phyloP scores from a whole-genome alignment of 2,888 invertebrate genomes.

The Eupithecia inturbata region DNA sequence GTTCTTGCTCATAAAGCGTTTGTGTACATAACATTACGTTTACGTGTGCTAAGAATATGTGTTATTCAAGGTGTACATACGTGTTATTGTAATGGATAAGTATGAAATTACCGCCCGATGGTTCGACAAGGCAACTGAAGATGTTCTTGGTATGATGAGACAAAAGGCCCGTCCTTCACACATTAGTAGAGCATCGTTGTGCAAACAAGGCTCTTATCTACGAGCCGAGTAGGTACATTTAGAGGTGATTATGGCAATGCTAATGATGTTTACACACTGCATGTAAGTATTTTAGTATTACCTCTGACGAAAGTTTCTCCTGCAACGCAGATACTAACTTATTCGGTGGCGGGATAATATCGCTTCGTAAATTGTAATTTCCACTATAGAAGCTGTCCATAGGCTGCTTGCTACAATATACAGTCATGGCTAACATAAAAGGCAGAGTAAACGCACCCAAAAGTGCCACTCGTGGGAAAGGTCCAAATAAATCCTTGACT shows the following conservation, averaged over 20 bases:
- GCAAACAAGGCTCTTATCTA: slow-evolving; percentile 77
- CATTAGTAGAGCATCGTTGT: slow-evolving; percentile 77
- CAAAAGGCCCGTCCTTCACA: slow-evolving; percentile 82
- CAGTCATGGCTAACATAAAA: slow-evolving; percentile 76
- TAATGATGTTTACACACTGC: slow-evolving; percentile 72
- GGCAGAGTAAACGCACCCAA: slow-evolving; percentile 68
- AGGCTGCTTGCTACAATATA: slow-evolving; percentile 62
- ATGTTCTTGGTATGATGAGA: slow-evolving; percentile 66
- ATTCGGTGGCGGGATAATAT: slow-evolving; percentile 73
- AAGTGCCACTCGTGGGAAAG: slow-evolving; percentile 58
- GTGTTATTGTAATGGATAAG: slow-evolving; percentile 46
- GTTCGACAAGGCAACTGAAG: slow-evolving; percentile 74
- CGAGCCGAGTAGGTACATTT: slow-evolving; percentile 69
- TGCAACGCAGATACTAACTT: slow-evolving; percentile 60
- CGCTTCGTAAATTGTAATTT: slow-evolving; percentile 57
- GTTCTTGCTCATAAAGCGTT: slow-evolving; percentile 36
- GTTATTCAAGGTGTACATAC: slow-evolving; percentile 46
- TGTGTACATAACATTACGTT: slow-evolving; percentile 17
- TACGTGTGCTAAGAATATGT: slow-evolving; percentile 37
- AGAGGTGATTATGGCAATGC: slow-evolving; percentile 77
- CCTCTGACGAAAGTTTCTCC: slow-evolving; percentile 53
- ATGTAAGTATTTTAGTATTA: slow-evolving; percentile 71
- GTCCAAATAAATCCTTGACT: slow-evolving; percentile 60
- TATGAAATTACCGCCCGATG: slow-evolving; percentile 47
- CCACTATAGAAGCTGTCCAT: slow-evolving; percentile 49